Evolutionary conservation across 2,888 invertebrate species (phyloP).

Genomic region (Stictocephala bisonia): DNA sequence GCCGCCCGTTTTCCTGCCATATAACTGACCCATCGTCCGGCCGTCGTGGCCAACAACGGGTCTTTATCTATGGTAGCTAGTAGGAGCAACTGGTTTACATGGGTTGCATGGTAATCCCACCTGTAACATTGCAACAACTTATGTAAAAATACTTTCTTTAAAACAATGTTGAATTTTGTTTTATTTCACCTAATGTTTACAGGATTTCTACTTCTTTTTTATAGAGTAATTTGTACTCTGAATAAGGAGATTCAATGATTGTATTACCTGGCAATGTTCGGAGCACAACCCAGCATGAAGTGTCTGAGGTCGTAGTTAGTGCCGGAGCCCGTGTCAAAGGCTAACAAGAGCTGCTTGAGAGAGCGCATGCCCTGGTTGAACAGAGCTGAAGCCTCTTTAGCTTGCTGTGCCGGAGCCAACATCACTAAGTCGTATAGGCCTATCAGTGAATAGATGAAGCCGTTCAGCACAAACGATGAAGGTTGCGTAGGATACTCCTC

Average conservation of each 20-base stretch:
- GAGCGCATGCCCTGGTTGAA: slow-evolving; percentile 81
- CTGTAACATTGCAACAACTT: slow-evolving; percentile 64
- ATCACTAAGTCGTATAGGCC: slow-evolving; percentile 91
- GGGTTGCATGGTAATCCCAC: slow-evolving; percentile 99
- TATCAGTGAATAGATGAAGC: slow-evolving; percentile 96
- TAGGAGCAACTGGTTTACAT: slow-evolving; percentile 93
- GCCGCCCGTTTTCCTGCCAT: slow-evolving; percentile 95
- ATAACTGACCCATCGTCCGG: slow-evolving; percentile 93
- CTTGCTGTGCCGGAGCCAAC: slow-evolving; percentile 77
- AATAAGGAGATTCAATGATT: too few species aligned
- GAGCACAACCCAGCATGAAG: slow-evolving; percentile 87
- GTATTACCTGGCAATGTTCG: slow-evolving; percentile 81
- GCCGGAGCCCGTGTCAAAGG: slow-evolving; percentile 96
- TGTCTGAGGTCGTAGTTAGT: slow-evolving; percentile 93
- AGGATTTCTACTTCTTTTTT: too few species aligned
- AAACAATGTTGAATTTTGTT: not conserved
- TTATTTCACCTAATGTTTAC: too few species aligned
- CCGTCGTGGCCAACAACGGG: slow-evolving; percentile 83
- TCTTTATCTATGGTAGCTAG: slow-evolving; percentile 88
- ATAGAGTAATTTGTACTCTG: too few species aligned
- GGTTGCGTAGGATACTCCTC: slow-evolving; percentile 99
- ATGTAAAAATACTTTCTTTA: not conserved
- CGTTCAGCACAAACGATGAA: slow-evolving; percentile 95
- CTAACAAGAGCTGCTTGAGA: slow-evolving; percentile 84
- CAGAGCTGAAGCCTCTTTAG: slow-evolving; percentile 71